Conservation (phyloP, 1,140 invertebrate genomes). For the Drosophila azteca region DNA sequence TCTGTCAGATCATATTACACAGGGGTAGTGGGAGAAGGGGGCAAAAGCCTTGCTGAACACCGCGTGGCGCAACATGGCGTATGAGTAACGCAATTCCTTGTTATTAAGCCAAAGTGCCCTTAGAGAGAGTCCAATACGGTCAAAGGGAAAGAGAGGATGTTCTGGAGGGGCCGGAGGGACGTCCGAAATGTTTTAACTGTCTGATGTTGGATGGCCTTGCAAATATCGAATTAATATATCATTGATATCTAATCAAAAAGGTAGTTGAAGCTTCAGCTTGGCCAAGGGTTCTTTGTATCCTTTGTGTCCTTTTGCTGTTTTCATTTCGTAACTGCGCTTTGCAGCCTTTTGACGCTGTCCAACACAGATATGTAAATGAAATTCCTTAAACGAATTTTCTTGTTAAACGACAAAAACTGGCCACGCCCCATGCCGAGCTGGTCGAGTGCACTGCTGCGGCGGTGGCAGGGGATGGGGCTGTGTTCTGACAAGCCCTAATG, state of each 20-base stretch:
- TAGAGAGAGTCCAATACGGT: neutral
- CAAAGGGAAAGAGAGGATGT: too few species aligned
- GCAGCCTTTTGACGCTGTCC: neutral
- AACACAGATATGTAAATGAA: slow-evolving; percentile 57
- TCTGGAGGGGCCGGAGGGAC: neutral
- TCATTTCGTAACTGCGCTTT: slow-evolving; percentile 3
- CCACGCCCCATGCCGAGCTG: slow-evolving; percentile 51
- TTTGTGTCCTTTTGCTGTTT: neutral
- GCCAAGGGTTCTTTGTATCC: too few species aligned
- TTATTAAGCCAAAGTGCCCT: slow-evolving; percentile 46
- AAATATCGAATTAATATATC: too few species aligned
- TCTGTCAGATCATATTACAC: slow-evolving; percentile 46
- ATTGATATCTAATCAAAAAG: too few species aligned
- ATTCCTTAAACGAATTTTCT: slow-evolving; percentile 74
- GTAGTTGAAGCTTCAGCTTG: too few species aligned
- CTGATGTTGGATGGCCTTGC: neutral
- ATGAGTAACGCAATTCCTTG: slow-evolving; percentile 73
- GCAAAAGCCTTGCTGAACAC: slow-evolving; percentile 36
- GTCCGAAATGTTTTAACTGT: slow-evolving; percentile 7
- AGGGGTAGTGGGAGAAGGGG: slow-evolving; percentile 7
- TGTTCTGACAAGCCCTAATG: slow-evolving; percentile 29
- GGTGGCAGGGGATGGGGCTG: neutral
- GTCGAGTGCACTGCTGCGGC: slow-evolving; percentile 13
- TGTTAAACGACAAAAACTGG: slow-evolving; percentile 61
- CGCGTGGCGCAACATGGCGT: slow-evolving; percentile 75